phyloP scores from a whole-genome alignment of 2,113 vertebrate genomes.

The Pseudois nayaur region DNA sequence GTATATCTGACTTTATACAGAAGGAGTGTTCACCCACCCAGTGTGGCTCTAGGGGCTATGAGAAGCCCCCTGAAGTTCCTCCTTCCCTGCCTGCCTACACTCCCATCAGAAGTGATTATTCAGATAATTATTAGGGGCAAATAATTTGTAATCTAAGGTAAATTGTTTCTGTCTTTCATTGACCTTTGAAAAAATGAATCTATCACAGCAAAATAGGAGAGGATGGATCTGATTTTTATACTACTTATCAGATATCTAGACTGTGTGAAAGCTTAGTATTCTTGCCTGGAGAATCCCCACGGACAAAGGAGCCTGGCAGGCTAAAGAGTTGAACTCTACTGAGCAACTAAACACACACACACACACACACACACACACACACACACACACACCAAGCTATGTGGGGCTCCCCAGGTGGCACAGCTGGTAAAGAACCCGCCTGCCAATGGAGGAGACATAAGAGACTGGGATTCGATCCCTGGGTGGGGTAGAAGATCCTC shows the following conservation, averaged over 20 bases:
- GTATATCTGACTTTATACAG: not conserved
- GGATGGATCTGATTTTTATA: not conserved
- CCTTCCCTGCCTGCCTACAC: not conserved
- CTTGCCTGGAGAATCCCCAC: accelerated
- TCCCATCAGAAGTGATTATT: not conserved
- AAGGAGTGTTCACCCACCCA: not conserved
- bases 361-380: not conserved
- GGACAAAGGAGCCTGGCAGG: not conserved
- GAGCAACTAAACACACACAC: not conserved
- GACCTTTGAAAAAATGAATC: not conserved
- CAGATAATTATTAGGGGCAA: not conserved
- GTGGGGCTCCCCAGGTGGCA: not conserved
- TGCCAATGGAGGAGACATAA: not conserved
- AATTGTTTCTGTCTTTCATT: not conserved
- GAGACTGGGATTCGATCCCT: not conserved
- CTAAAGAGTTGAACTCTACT: not conserved
- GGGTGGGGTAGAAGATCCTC: not conserved
- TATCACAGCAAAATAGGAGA: not conserved
- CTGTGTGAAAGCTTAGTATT: not conserved
- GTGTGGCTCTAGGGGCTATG: not conserved
- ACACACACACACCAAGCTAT: not conserved
- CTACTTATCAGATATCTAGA: not conserved
- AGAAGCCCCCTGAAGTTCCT: not conserved
- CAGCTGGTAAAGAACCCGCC: accelerated
- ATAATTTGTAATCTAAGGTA: not conserved